Percentiles rank a stretch among this genome's conserved stretches.
phyloP scores from a whole-genome alignment of 2,888 invertebrate species.

The Iphiclides podalirius region DNA sequence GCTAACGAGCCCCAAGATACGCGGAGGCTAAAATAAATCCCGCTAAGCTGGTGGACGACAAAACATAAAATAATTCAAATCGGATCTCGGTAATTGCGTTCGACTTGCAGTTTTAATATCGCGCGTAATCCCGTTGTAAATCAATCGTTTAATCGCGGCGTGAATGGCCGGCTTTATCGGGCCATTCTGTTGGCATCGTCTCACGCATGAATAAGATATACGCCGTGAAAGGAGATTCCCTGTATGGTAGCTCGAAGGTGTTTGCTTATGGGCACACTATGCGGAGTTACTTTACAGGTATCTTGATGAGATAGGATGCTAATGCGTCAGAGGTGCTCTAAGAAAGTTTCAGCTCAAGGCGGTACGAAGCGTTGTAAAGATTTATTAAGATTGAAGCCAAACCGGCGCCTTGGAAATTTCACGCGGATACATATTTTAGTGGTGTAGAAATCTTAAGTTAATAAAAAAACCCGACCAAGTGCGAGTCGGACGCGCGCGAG shows the following conservation, averaged over 20 bases:
- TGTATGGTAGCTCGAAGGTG: conserved; percentile 36
- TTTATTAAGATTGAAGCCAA: not conserved
- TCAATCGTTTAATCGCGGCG: conserved; percentile 17
- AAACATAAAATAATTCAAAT: conserved; percentile 24
- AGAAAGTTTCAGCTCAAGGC: conserved; percentile 21
- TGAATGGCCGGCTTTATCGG: conserved; percentile 25
- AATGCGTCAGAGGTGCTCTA: conserved; percentile 23
- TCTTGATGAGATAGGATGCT: conserved; percentile 45
- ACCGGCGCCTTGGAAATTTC: too few relatives aligned
- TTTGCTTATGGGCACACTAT: conserved; percentile 30
- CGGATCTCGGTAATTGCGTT: conserved; percentile 21
- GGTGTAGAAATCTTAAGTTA: too few relatives aligned
- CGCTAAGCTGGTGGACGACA: conserved; percentile 20
- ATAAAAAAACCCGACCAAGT: too few relatives aligned
- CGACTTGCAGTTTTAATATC: conserved; percentile 26
- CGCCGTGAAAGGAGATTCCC: conserved; percentile 45
- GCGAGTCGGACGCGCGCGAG: too few relatives aligned
- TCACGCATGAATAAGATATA: conserved; percentile 50
- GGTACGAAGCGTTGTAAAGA: not conserved
- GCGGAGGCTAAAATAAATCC: conserved; percentile 20
- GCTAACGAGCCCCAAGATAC: conserved; percentile 21
- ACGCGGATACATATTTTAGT: too few relatives aligned
- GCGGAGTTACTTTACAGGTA: conserved; percentile 31
- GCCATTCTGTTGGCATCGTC: conserved; percentile 43
- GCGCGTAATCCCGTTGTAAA: conserved; percentile 17